Evolutionary conservation across 1,140 invertebrate species (phyloP).

Genomic region (Scylla paramamosain): DNA sequence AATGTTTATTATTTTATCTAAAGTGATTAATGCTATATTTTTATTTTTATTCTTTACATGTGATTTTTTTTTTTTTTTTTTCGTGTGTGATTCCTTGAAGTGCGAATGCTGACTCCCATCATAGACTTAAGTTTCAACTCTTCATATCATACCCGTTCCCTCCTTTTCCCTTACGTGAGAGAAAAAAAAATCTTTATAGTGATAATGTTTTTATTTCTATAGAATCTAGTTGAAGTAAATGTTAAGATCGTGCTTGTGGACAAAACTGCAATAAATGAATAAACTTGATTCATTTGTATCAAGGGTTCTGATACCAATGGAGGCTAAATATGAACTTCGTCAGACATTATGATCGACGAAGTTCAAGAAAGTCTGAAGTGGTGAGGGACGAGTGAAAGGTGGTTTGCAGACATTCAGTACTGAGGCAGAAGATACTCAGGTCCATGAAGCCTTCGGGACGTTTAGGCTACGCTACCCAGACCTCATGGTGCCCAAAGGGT

Average conservation of each 20-base stretch:
- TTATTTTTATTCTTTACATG: too few relatives aligned
- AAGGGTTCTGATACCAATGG: background rate
- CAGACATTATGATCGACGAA: background rate
- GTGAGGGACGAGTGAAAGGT: too few relatives aligned
- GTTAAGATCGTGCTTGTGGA: slow-evolving; percentile 13
- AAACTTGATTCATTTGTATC: background rate
- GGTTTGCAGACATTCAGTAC: too few relatives aligned
- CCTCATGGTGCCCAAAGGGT: too few relatives aligned
- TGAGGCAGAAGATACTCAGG: too few relatives aligned
- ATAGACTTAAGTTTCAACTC: background rate
- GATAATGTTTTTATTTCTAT: slow-evolving; percentile 25
- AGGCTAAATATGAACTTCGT: background rate
- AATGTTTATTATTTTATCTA: too few relatives aligned
- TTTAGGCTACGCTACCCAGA: too few relatives aligned
- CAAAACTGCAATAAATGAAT: background rate
- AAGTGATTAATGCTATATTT: background rate
- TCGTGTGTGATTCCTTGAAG: background rate
- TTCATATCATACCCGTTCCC: slow-evolving; percentile 13
- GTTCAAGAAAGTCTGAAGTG: too few relatives aligned
- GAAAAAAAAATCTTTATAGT: background rate
- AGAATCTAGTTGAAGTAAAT: slow-evolving; percentile 5
- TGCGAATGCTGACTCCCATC: background rate
- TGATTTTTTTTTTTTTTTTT: background rate
- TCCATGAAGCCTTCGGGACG: too few relatives aligned
- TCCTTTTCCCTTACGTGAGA: background rate